Evolutionary conservation across 2,797 vertebrate species (phyloP), one percentile per base, ranked within the genome.

Genomic region (Ptychadena robeensis): DNA sequence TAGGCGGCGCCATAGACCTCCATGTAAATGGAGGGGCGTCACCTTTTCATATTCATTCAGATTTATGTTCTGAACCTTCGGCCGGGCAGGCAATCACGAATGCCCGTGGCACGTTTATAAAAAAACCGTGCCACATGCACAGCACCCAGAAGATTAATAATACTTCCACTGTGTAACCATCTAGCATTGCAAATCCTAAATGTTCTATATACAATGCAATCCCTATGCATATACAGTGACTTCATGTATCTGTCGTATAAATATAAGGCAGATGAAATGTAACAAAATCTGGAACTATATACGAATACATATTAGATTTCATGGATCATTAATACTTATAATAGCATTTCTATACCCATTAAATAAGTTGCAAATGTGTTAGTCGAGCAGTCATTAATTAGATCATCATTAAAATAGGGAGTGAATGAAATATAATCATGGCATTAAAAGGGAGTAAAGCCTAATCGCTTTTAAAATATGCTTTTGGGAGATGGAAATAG

Each of bases 391-490:
- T 64, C 77, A 84, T 84, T 80, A 84, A 80, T 84, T 64, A 74
- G 70, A 80, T 84, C 70, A 84, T 84, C 82, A 74, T 84, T 84
- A 80, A 79, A 79, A 84, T 80, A 53, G 71, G 35, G 48, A 84
- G 79, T 84, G 70, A 73, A 83, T 83, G 76, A 79, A 79, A 79
- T 83, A 83, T 79, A 79, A 83, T 68, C 63, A 64, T 72, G 32
- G 10, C 34, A 80, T 80, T 84, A 84, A 74, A 80, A 80, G 14
- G 27, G 44, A 84, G 35, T 70, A 74, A 57, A 59, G 70, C 64
- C 74, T 84, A 79, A 84, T 84, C 65, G 48, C 70, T 80, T 79
- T 68, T 73, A 84, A 84, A 80, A 84, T 79, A 73, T 80, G 82
- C 77, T 74, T 80, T 69, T 28, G 82, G 76, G 76, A 83, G 40